phyloP scores from a whole-genome alignment of 2,888 invertebrate species.

The Camponotus fellah region DNA sequence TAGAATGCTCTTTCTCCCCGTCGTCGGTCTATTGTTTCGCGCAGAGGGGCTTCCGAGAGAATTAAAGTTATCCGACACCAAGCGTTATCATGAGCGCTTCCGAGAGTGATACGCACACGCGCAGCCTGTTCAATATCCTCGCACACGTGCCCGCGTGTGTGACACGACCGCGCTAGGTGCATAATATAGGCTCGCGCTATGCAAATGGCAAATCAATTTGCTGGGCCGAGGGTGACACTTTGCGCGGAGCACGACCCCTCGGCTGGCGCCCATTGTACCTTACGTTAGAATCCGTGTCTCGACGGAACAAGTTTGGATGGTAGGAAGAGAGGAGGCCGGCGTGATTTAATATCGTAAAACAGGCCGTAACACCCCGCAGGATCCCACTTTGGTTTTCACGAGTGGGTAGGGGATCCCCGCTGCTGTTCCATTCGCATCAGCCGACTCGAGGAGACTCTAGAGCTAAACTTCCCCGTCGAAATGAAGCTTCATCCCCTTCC shows the following conservation, averaged over 20 bases:
- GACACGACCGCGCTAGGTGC: slow-evolving; percentile 50
- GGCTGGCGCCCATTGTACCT: slow-evolving; percentile 19
- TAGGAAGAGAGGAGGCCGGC: slow-evolving; percentile 19
- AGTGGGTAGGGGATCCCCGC: slow-evolving; percentile 50
- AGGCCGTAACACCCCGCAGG: slow-evolving; percentile 77
- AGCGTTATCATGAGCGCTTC: slow-evolving; percentile 24
- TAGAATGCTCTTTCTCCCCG: slow-evolving; percentile 9
- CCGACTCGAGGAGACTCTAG: slow-evolving; percentile 21
- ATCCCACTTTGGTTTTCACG: slow-evolving; percentile 81
- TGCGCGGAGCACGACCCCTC: slow-evolving; percentile 37
- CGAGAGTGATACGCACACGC: slow-evolving; percentile 10
- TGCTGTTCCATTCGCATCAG: slow-evolving; percentile 27
- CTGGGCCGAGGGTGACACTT: slow-evolving; percentile 64
- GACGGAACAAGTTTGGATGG: slow-evolving; percentile 59
- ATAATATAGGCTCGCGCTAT: slow-evolving; percentile 73
- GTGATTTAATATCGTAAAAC: slow-evolving; percentile 80
- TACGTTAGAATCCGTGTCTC: slow-evolving; percentile 24
- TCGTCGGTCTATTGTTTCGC: slow-evolving; percentile 28
- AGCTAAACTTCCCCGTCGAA: slow-evolving; percentile 21
- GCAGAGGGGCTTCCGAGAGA: slow-evolving; percentile 18
- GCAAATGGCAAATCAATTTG: slow-evolving; percentile 79
- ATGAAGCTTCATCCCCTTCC: neutral
- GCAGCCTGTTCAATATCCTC: neutral
- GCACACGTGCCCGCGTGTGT: slow-evolving; percentile 43
- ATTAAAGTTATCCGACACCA: slow-evolving; percentile 48